These are phyloP conservation scores for Pterophyllum scalare DNA, from an alignment of 2,113 vertebrate genomes.

Conservation along the genomic window DNA sequence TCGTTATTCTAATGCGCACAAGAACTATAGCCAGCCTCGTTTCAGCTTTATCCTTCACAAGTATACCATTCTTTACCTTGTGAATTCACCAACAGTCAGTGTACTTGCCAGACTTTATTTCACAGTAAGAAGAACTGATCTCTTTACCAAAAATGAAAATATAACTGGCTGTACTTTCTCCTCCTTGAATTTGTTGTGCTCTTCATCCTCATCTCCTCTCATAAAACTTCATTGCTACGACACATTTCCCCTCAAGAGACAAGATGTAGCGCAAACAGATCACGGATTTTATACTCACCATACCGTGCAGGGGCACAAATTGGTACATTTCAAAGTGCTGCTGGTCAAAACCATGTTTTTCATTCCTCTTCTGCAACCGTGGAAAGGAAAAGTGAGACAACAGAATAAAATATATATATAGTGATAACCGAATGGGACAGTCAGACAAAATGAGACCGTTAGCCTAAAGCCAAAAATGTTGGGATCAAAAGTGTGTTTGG, in stretches of 20 bases:
- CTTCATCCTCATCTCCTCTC: neutral
- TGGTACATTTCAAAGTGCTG: conserved; percentile 39
- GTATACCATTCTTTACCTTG: neutral
- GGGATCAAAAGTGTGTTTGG: conserved; percentile 34
- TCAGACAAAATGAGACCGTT: conserved; percentile 49
- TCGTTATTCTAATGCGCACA: conserved; percentile 55
- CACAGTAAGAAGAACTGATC: conserved; percentile 9
- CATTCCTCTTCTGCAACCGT: conserved; percentile 14
- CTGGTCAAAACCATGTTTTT: conserved; percentile 31
- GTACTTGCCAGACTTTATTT: conserved; percentile 27
- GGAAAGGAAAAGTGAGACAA: conserved; percentile 15
- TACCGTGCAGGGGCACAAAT: conserved; percentile 24
- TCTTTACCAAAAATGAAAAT: conserved; percentile 23
- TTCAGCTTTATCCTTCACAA: conserved; percentile 37
- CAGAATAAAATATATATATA: conserved; percentile 8
- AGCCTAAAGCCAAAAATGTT: conserved; percentile 57
- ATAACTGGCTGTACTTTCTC: conserved; percentile 1
- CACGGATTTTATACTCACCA: conserved; percentile 35
- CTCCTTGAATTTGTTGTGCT: conserved; percentile 25
- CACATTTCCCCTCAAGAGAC: conserved; percentile 31
- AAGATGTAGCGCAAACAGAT: conserved; percentile 42
- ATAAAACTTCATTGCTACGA: conserved; percentile 8
- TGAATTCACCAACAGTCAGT: neutral
- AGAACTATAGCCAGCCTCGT: conserved; percentile 27
- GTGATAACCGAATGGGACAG: conserved; percentile 49